Evolutionary conservation across 2,888 invertebrate species (phyloP).

Genomic region (Cremastinae sp.): DNA sequence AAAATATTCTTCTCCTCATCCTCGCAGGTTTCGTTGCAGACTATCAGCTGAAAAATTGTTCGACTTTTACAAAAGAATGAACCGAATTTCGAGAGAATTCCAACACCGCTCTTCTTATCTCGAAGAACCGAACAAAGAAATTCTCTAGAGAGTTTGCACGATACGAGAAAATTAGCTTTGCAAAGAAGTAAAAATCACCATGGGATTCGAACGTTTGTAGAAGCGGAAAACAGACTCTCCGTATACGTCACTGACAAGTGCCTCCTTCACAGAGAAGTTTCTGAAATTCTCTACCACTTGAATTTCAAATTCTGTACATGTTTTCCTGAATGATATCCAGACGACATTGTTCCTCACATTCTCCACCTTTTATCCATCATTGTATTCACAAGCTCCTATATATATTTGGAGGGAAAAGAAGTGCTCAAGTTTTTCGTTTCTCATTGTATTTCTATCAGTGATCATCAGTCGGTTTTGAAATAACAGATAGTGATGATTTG

Average conservation of each 20-base stretch:
- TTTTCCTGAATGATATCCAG: slow-evolving; percentile 11
- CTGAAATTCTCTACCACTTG: slow-evolving; percentile 43
- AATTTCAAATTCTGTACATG: not conserved
- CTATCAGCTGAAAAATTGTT: not conserved
- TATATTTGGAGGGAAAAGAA: too few relatives aligned
- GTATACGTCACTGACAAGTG: slow-evolving; percentile 74
- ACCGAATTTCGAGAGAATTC: not conserved
- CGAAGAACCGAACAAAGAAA: slow-evolving; percentile 64
- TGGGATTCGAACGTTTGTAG: slow-evolving; percentile 74
- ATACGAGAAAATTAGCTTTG: slow-evolving; percentile 76
- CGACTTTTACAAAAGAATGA: not conserved
- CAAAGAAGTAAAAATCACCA: slow-evolving; percentile 78
- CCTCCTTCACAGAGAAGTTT: slow-evolving; percentile 55
- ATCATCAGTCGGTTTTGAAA: too few relatives aligned
- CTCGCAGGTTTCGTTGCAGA: not conserved
- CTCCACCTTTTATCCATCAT: slow-evolving; percentile 21
- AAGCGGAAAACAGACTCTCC: slow-evolving; percentile 68
- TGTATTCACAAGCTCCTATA: too few relatives aligned
- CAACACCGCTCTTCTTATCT: slow-evolving; percentile 1
- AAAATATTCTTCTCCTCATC: too few relatives aligned
- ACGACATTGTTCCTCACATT: slow-evolving; percentile 36
- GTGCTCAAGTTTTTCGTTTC: too few relatives aligned
- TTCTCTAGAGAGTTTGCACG: slow-evolving; percentile 67
- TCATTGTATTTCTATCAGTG: too few relatives aligned
- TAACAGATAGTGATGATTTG: too few relatives aligned